Percentiles rank a stretch among this genome's conserved stretches.
Evolutionary conservation across 2,797 vertebrate genomes (phyloP).

Genomic region (Silurus aristotelis): DNA sequence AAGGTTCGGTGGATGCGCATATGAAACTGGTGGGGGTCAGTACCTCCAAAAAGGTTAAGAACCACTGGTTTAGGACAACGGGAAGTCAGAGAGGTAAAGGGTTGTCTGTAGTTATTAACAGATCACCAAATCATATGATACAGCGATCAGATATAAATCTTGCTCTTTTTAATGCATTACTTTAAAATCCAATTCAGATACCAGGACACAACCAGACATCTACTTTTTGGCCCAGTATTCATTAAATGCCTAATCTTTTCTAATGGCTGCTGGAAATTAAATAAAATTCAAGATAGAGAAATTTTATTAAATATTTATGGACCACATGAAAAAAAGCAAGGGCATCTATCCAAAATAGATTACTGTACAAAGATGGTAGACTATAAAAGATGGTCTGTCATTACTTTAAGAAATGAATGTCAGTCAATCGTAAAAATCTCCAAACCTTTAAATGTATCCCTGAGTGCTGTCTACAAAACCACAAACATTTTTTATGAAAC

Average conservation of each 20-base stretch:
- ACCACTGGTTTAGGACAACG: background rate
- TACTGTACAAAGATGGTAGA: background rate
- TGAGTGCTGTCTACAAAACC: no score
- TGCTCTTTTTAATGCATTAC: background rate
- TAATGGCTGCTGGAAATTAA: background rate
- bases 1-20: no score
- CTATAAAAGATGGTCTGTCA: background rate
- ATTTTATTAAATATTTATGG: background rate
- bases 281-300: background rate
- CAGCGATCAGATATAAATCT: background rate
- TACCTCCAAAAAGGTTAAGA: no score
- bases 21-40: no score
- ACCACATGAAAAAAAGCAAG: background rate
- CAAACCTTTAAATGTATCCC: no score
- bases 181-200: background rate
- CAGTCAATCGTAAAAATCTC: no score
- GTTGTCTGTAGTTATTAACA: background rate
- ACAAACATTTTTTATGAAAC: no score
- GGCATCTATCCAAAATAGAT: background rate
- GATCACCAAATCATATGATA: background rate
- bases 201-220: background rate
- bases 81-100: background rate
- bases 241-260: conserved; percentile 16
- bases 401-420: no score
- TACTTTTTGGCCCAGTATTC: conserved; percentile 1